These are phyloP conservation scores for Psilopogon haemacephalus DNA, from an alignment of 2,113 vertebrate genomes.

Conservation along the genomic window DNA sequence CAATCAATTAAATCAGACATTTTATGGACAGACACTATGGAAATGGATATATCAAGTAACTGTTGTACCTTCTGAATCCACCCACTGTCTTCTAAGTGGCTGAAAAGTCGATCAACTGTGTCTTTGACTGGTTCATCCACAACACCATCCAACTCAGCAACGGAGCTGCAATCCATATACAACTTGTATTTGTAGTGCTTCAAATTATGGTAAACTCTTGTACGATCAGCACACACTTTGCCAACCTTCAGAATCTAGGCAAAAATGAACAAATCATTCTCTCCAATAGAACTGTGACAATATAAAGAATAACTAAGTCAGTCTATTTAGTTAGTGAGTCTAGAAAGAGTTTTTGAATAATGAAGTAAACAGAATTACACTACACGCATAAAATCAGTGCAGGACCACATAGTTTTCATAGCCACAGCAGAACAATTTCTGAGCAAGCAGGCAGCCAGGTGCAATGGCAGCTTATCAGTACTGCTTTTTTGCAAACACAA, in stretches of 20 bases:
- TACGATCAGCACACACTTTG: constrained; percentile 77
- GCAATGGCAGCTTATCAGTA: neutral
- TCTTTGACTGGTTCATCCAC: constrained; percentile 80
- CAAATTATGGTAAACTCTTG: constrained; percentile 80
- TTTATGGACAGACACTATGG: neutral
- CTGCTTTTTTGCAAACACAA: neutral
- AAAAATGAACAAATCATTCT: constrained; percentile 32
- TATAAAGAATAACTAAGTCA: neutral
- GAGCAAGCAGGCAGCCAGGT: neutral
- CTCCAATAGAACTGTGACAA: neutral
- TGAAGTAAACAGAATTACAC: neutral
- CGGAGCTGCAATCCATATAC: constrained; percentile 72
- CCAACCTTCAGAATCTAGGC: constrained; percentile 79
- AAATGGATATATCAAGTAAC: neutral
- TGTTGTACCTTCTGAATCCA: constrained; percentile 82
- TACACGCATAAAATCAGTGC: neutral
- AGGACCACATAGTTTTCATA: neutral
- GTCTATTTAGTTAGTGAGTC: neutral
- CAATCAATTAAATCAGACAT: neutral
- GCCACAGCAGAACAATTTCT: neutral
- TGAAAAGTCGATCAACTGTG: constrained; percentile 76
- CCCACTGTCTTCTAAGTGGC: constrained; percentile 57
- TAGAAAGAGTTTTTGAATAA: neutral
- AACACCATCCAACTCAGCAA: constrained; percentile 30
- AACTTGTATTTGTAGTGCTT: constrained; percentile 87